Evolutionary conservation across 2,888 invertebrate species (phyloP).

Genomic region (Dicroscelio sp.): DNA sequence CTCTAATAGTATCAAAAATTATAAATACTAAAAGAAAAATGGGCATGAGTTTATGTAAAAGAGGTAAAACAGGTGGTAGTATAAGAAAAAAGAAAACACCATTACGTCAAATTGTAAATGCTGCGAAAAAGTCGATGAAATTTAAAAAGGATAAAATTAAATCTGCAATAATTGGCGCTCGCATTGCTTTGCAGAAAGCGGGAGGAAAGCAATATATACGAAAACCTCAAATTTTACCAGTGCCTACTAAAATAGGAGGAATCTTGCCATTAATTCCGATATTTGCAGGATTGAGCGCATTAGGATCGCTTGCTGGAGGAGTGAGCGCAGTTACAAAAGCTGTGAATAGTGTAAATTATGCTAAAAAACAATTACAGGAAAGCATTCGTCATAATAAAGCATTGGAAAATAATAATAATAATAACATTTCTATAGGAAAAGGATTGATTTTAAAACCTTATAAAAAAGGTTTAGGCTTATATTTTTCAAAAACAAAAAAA

Average conservation of each 20-base stretch:
- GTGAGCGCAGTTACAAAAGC: constrained; percentile 89
- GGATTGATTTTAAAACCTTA: constrained; percentile 78
- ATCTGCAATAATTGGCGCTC: constrained; percentile 37
- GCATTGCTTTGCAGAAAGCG: neutral
- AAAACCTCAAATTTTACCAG: constrained; percentile 62
- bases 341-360: constrained; percentile 88
- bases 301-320: constrained; percentile 89
- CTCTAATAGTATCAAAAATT: constrained; percentile 13
- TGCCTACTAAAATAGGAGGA: constrained; percentile 18
- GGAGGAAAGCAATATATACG: constrained; percentile 67
- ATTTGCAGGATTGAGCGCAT: constrained; percentile 84
- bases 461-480: constrained; percentile 27
- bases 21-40: constrained; percentile 27
- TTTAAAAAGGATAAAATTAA: neutral
- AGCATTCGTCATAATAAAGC: constrained; percentile 88
- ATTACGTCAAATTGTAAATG: constrained; percentile 18
- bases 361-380: constrained; percentile 87
- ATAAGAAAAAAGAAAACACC: neutral
- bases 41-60: constrained; percentile 34
- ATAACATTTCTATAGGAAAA: no score
- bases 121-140: constrained; percentile 10
- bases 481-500: constrained; percentile 74
- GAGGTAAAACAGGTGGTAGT: neutral
- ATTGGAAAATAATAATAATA: constrained; percentile 90
- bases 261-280: constrained; percentile 84